Evolutionary conservation across 2,888 invertebrate species (phyloP), one percentile per base, ranked within the genome.

Genomic region (Mayetiola destructor): DNA sequence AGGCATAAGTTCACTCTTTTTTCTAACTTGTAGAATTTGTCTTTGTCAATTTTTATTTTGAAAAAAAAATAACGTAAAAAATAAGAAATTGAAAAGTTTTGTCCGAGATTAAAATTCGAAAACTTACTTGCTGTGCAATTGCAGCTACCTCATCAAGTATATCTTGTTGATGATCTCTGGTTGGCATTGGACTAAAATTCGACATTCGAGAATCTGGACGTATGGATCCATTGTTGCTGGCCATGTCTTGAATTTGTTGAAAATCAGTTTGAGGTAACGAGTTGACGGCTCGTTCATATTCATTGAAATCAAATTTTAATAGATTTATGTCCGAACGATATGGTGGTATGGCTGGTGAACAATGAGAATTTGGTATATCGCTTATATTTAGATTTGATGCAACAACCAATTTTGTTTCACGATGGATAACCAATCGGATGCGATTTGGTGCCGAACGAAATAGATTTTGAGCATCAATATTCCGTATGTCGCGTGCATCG

Each of bases 391-490:
- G 68, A 61, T 68, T 73, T 68, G 70, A 69, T 61, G 71, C 68
- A 56, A 70, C 70, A 36, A 70, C 70, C 57, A 70, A 69, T 65
- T 69, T 71, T 60, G 67, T 73, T 60, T 73, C 73, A 64, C 73
- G 86, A 74, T 89, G 87, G 60, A 91, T 81, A 62, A 86, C 88
- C 62, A 91, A 75, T 69, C 80, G 80, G 67, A 91, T 84, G 66
- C 83, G 80, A 67, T 82, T 85, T 60, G 82, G 83, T 61, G 89
- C 84, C 69, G 84, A 86, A 71, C 81, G 83, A 72, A 91, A 89
- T 61, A 91, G 77, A 69, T 83, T 86, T 74, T 91, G 89, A 57
- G 93, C 94, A 74, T 92, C 90, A 69, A 89, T 86, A 68, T 94
- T 94, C 65, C 89, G 80, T 66, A 94, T 77, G 68, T 88, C 86